Evolutionary conservation across 2,888 invertebrate species (phyloP).

Genomic region (Spodoptera picta): DNA sequence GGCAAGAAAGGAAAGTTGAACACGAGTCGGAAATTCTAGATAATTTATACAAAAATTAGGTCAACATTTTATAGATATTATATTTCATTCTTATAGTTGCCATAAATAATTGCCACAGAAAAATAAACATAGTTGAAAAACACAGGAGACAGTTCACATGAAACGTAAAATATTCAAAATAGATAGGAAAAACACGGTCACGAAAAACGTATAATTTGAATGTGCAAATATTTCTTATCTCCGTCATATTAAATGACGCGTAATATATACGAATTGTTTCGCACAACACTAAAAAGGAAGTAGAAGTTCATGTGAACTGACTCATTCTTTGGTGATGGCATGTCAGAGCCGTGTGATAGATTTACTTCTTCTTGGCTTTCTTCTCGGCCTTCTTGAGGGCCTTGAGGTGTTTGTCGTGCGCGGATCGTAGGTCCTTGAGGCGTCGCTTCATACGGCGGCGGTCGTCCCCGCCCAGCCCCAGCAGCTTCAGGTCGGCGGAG

Average conservation of each 20-base stretch:
- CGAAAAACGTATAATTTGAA: constrained; percentile 1
- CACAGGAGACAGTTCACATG: constrained; percentile 57
- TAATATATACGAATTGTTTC: constrained; percentile 17
- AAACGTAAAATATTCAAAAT: constrained; percentile 25
- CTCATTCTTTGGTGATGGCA: constrained; percentile 69
- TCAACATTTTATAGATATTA: constrained; percentile 43
- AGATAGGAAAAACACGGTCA: constrained; percentile 2
- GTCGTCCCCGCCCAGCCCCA: constrained; percentile 94
- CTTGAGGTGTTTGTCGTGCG: constrained; percentile 96
- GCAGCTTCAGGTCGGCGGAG: constrained; percentile 96
- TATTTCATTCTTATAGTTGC: constrained; percentile 43
- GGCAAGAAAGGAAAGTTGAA: constrained; percentile 46
- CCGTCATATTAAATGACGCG: constrained; percentile 22
- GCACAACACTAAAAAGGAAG: constrained; percentile 19
- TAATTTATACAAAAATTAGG: constrained; percentile 32
- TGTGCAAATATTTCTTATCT: constrained; percentile 10
- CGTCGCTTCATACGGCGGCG: constrained; percentile 93
- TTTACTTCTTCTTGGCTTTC: constrained; percentile 92
- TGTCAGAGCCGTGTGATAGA: constrained; percentile 32
- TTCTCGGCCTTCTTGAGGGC: constrained; percentile 96
- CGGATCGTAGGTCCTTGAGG: constrained; percentile 94
- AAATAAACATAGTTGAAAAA: constrained; percentile 39
- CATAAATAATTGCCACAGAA: constrained; percentile 45
- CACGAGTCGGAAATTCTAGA: constrained; percentile 26
- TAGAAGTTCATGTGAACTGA: constrained; percentile 61